Evolutionary conservation across 2,797 vertebrate species (phyloP).

Genomic region (Manis pentadactyla): DNA sequence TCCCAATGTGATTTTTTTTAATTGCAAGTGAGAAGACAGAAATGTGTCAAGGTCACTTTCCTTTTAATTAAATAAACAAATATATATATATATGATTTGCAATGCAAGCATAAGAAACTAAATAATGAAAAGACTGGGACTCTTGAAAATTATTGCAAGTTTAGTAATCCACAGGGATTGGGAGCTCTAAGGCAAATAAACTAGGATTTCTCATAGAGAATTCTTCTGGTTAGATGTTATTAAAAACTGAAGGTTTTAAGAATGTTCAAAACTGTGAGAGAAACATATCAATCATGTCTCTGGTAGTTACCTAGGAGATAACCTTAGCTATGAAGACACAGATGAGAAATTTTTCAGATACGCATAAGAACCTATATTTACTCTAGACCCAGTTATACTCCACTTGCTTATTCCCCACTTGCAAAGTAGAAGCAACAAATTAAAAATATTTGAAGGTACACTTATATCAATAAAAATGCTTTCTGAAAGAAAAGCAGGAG

Average conservation of each 20-base stretch:
- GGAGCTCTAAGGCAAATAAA: slow-evolving; percentile 41
- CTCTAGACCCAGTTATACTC: background rate
- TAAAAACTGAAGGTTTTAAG: background rate
- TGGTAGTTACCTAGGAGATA: background rate
- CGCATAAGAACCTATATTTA: background rate
- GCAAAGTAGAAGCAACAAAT: background rate
- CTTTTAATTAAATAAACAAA: slow-evolving; percentile 37
- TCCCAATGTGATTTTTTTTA: slow-evolving; percentile 57
- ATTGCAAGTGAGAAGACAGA: slow-evolving; percentile 42
- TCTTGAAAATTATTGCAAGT: slow-evolving; percentile 43
- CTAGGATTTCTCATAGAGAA: background rate
- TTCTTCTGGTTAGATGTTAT: background rate
- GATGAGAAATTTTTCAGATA: background rate
- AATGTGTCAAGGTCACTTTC: slow-evolving; percentile 57
- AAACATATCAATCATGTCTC: background rate
- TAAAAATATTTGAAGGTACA: background rate
- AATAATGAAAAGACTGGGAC: background rate
- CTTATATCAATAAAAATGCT: background rate
- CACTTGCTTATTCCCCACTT: background rate
- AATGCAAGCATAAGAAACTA: slow-evolving; percentile 52
- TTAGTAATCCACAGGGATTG: background rate
- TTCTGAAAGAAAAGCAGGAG: background rate
- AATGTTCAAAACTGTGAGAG: background rate
- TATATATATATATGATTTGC: slow-evolving; percentile 19
- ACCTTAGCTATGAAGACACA: background rate